phyloP scores from a whole-genome alignment of 2,113 vertebrate genomes.

The Zosterops japonicus region DNA sequence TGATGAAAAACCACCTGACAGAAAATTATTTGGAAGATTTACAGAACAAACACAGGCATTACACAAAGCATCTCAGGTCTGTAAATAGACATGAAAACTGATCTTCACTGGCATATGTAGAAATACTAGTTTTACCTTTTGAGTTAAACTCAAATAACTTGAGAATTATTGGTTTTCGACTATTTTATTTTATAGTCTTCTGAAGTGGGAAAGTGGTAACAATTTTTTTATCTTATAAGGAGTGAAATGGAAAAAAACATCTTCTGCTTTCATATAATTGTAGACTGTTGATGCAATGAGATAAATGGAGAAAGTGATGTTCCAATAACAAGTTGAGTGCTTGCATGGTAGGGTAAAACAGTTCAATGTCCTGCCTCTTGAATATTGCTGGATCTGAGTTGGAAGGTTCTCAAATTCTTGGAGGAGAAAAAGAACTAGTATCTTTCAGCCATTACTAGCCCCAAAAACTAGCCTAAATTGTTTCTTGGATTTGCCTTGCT shows the following conservation, averaged over 20 bases:
- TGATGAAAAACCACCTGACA: background rate
- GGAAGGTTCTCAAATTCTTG: background rate
- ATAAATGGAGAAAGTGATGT: background rate
- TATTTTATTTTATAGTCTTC: background rate
- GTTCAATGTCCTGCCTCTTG: background rate
- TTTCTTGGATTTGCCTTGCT: background rate
- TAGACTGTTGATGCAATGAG: background rate
- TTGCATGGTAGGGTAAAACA: background rate
- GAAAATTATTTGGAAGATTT: background rate
- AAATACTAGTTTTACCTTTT: background rate
- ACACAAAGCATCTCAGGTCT: background rate
- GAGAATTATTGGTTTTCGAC: background rate
- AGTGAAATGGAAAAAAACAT: background rate
- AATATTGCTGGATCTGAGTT: background rate
- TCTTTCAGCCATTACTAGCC: background rate
- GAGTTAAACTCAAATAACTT: background rate
- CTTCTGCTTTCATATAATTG: background rate
- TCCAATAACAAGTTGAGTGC: background rate
- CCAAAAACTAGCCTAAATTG: accelerated
- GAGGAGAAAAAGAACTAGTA: background rate
- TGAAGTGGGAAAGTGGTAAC: accelerated
- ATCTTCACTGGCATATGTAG: background rate
- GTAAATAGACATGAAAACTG: background rate
- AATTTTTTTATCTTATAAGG: background rate
- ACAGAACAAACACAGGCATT: background rate